These are phyloP conservation scores for Pteronura brasiliensis DNA, from an alignment of 2,113 vertebrate species.

Conservation along the genomic window DNA sequence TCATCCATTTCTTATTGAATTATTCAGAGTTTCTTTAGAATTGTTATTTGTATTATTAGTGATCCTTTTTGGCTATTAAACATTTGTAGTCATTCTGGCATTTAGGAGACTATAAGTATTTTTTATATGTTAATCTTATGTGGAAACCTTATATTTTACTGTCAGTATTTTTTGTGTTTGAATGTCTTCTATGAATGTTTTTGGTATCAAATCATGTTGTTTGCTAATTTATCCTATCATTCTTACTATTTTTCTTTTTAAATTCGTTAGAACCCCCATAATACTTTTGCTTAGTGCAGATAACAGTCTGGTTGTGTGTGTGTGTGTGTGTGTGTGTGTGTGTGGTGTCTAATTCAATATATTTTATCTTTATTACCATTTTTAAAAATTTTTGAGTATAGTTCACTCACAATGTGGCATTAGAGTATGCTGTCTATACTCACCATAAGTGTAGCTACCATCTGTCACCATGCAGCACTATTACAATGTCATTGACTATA, in stretches of 20 bases:
- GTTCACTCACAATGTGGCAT: not conserved
- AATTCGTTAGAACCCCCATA: not conserved
- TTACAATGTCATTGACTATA: not conserved
- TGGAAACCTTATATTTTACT: not conserved
- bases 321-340: not conserved
- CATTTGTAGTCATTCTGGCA: not conserved
- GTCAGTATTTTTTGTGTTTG: not conserved
- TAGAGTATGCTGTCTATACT: not conserved
- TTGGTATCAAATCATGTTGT: not conserved
- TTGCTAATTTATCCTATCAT: not conserved
- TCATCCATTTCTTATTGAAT: not conserved
- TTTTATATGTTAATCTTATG: not conserved
- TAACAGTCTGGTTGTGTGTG: not conserved
- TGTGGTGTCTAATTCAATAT: not conserved
- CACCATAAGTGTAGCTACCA: not conserved
- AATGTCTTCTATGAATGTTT: not conserved
- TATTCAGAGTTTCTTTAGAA: not conserved
- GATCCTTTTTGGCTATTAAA: not conserved
- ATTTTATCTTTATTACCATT: not conserved
- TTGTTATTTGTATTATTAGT: not conserved
- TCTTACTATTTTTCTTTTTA: not conserved
- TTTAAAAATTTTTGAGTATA: not conserved
- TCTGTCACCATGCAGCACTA: not conserved
- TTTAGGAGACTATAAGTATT: not conserved
- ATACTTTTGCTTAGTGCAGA: not conserved